Evolutionary conservation across 2,797 vertebrate genomes (phyloP), one percentile per base, ranked within the genome.

Genomic region (Oreonectes daqikongensis): DNA sequence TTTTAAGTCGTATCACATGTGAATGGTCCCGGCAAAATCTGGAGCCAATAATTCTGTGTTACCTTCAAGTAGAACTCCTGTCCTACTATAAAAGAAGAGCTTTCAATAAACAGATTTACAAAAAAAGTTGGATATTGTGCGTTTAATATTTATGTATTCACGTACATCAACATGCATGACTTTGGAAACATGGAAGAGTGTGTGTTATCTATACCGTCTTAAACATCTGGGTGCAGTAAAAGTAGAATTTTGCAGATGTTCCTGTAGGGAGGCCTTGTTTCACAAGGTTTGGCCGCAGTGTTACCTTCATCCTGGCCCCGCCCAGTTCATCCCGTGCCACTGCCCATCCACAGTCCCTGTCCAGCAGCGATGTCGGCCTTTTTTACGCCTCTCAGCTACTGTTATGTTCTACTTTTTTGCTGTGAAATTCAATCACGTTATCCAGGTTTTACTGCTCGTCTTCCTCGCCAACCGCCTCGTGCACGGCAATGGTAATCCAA

Each of bases 381-480:
- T 85, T 89, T 84, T 84, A 88, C 81, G 85, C 83, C 82, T 88
- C 82, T 85, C 77, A 85, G 79, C 77, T 88, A 83, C 83, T 80
- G 69, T 84, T 86, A 82, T 77, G 10, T 86, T 87, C 84, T 81
- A 77, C 85, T 87, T 83, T 88, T 86, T 86, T 85, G 85, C 89
- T 91, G 86, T 92, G 92, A 93, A 93, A 92, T 92, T 92, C 85
- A 91, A 94, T 93, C 90, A 17, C 74, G 83, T 90, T 89, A 87
- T 85, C 86, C 84, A 90, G 88, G 86, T 86, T 89, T 87, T 82
- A 79, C 81, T 81, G 75, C 73, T 82, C 78, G 59, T 85, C 81
- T 73, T 75, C 66, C 69, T 53, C 52, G 53, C 64, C 69, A 61
- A 61, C 71, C 61, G 0, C 53, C 28, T 26, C 65, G 68, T 64